Evolutionary conservation across 1,140 invertebrate genomes (phyloP).

Genomic region (Megalopta genalis): DNA sequence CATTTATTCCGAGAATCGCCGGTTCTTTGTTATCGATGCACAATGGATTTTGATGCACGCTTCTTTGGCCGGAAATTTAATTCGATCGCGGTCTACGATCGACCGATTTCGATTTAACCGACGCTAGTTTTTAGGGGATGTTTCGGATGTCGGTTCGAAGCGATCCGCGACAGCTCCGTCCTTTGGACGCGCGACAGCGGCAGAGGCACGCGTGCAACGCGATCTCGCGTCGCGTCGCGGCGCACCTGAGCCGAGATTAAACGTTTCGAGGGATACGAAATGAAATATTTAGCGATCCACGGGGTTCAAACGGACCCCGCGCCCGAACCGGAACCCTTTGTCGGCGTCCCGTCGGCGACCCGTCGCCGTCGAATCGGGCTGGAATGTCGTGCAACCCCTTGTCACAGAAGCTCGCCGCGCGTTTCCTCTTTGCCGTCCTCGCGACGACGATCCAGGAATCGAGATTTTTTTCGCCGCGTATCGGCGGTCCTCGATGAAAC

Average conservation of each 20-base stretch:
- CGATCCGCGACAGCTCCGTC: too few species aligned
- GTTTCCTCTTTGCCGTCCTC: constrained; percentile 13
- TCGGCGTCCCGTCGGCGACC: constrained; percentile 55
- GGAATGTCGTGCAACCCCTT: constrained; percentile 63
- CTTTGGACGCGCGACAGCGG: neutral
- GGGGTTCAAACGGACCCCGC: constrained; percentile 48
- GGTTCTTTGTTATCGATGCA: too few species aligned
- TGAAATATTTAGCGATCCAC: constrained; percentile 77
- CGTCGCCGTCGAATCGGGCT: constrained; percentile 54
- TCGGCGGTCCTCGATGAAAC: too few species aligned
- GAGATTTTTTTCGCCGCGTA: neutral
- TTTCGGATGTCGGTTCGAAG: too few species aligned
- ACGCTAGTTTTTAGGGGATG: too few species aligned
- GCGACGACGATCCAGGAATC: neutral
- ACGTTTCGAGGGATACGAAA: constrained; percentile 73
- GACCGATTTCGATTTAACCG: too few species aligned
- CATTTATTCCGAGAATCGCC: too few species aligned
- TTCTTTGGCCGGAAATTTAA: too few species aligned
- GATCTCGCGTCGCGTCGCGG: constrained; percentile 11
- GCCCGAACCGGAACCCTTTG: constrained; percentile 49
- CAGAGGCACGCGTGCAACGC: constrained; percentile 23
- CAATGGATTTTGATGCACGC: too few species aligned
- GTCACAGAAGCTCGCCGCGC: constrained; percentile 9
- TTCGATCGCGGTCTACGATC: too few species aligned
- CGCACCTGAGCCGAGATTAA: constrained; percentile 77